These are phyloP conservation scores for Drosophila pandora DNA, from an alignment of 1,140 invertebrate species.

Conservation along the genomic window DNA sequence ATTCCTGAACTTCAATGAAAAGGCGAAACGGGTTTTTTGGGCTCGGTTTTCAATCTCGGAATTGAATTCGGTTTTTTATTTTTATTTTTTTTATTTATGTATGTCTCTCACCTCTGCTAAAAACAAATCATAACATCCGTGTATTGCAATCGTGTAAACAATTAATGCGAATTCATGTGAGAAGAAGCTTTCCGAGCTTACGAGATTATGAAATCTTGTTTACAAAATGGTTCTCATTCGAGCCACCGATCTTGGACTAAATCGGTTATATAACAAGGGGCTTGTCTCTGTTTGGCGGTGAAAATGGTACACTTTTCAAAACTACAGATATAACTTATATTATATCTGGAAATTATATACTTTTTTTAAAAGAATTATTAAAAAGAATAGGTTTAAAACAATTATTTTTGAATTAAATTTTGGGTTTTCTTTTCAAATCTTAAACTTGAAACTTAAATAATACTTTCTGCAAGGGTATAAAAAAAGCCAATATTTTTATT, in stretches of 20 bases:
- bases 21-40: constrained; percentile 56
- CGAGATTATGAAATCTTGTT: constrained; percentile 43
- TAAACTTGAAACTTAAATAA: no score
- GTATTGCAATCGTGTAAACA: constrained; percentile 41
- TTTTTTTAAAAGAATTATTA: no score
- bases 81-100: constrained; percentile 8
- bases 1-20: constrained; percentile 64
- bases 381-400: no score
- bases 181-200: constrained; percentile 6
- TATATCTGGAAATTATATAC: no score
- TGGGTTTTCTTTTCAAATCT: no score
- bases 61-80: constrained; percentile 7
- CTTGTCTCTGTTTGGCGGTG: constrained; percentile 5
- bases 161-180: constrained; percentile 16
- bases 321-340: no score
- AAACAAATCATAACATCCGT: constrained; percentile 35
- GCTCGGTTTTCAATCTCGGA: constrained; percentile 16
- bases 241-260: constrained; percentile 1
- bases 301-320: not conserved
- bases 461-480: no score
- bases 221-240: constrained; percentile 47
- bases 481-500: no score
- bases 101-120: constrained; percentile 12
- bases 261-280: constrained; percentile 37
- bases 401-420: no score